These are phyloP conservation scores for Menidia menidia DNA, from an alignment of 2,797 vertebrate species.

Conservation along the genomic window DNA sequence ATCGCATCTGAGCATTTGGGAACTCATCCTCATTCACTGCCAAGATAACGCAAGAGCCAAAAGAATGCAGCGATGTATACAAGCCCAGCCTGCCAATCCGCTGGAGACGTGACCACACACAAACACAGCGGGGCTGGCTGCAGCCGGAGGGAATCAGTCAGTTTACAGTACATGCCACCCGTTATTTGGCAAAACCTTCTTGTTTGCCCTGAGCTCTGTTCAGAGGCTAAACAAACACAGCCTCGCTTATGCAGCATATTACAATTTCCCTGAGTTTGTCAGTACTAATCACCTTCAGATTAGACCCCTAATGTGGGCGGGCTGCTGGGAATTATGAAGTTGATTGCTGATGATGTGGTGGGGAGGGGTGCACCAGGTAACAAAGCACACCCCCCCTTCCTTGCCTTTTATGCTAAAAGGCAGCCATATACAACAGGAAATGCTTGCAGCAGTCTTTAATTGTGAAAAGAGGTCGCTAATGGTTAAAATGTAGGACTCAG, in stretches of 20 bases:
- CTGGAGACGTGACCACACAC: conserved; percentile 62
- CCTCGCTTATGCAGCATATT: conserved; percentile 61
- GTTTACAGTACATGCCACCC: conserved; percentile 74
- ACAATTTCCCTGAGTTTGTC: conserved; percentile 73
- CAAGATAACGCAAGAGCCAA: conserved; percentile 46
- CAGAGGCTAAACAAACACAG: conserved; percentile 75
- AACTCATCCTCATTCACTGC: conserved; percentile 39
- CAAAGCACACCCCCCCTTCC: conserved; percentile 17
- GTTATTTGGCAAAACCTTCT: conserved; percentile 68
- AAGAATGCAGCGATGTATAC: conserved; percentile 62
- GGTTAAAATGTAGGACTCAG: conserved; percentile 36
- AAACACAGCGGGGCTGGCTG: conserved; percentile 59
- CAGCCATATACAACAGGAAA: conserved; percentile 36
- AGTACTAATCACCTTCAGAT: conserved; percentile 70
- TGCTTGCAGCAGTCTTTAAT: conserved; percentile 32
- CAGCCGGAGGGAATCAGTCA: conserved; percentile 46
- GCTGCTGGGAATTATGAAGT: conserved; percentile 52
- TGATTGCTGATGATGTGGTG: conserved; percentile 68
- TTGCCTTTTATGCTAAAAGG: conserved; percentile 35
- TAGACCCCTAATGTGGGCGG: conserved; percentile 51
- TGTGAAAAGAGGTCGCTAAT: conserved; percentile 41
- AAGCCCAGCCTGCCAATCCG: conserved; percentile 57
- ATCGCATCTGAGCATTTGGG: conserved; percentile 20
- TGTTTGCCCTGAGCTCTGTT: conserved; percentile 68
- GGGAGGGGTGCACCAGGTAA: conserved; percentile 60